Evolutionary conservation across 2,113 vertebrate species (phyloP).

Genomic region (Carlito syrichta): DNA sequence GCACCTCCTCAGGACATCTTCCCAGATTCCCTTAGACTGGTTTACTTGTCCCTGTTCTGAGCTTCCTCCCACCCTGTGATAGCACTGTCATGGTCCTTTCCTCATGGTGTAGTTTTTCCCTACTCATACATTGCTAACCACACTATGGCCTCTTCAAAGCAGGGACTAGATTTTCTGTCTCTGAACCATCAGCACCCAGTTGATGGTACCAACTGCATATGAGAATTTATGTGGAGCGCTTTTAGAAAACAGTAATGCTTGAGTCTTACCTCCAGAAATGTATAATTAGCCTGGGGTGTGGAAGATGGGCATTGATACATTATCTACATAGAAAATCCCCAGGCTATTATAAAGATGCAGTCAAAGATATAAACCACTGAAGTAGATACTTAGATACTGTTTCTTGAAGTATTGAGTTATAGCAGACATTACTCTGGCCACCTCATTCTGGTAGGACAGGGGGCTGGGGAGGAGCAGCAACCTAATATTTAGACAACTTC

Average conservation of each 20-base stretch:
- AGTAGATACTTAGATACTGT: background rate
- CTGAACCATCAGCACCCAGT: background rate
- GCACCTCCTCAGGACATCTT: background rate
- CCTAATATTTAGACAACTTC: background rate
- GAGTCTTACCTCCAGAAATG: background rate
- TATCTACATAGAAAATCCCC: background rate
- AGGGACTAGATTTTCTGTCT: background rate
- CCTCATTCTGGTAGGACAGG: background rate
- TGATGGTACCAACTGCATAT: background rate
- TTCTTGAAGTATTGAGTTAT: background rate
- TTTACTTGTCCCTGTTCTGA: background rate
- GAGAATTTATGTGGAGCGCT: background rate
- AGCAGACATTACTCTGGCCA: background rate
- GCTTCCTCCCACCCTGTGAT: background rate
- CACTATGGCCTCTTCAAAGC: background rate
- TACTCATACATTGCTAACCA: no score
- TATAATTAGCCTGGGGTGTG: background rate
- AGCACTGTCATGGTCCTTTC: background rate
- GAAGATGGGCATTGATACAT: background rate
- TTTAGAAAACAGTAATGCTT: background rate
- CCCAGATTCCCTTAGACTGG: background rate
- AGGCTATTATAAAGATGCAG: background rate
- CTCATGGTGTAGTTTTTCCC: background rate
- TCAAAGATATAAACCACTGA: background rate
- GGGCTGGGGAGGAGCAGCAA: background rate